Percentiles rank a stretch among this genome's conserved stretches.
Evolutionary conservation across 1,140 invertebrate species (phyloP).

Genomic region (Ruditapes philippinarum): DNA sequence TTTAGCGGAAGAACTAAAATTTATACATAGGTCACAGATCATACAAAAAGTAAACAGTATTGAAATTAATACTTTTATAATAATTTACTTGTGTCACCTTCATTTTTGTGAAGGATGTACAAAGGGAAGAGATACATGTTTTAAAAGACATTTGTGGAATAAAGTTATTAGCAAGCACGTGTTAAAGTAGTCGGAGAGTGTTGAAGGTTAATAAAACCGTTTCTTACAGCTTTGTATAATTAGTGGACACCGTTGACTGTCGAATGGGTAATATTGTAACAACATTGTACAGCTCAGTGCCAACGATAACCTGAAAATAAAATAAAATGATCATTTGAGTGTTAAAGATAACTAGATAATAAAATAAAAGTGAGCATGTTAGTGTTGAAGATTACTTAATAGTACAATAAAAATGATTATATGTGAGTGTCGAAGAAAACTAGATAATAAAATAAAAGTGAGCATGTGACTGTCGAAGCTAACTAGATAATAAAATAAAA

Average conservation of each 20-base stretch:
- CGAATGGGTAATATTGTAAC: constrained; percentile 98
- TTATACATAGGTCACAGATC: too few relatives aligned
- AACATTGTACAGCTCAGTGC: constrained; percentile 95
- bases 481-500: too few relatives aligned
- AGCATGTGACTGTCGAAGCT: background rate
- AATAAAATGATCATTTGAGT: background rate
- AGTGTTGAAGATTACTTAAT: background rate
- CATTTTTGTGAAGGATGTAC: too few relatives aligned
- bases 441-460: background rate
- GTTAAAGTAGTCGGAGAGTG: background rate
- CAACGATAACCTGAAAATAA: background rate
- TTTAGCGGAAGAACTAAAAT: too few relatives aligned
- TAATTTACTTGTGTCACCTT: too few relatives aligned
- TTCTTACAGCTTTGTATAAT: constrained; percentile 94
- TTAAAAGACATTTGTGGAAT: too few relatives aligned
- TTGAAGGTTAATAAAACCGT: too few relatives aligned
- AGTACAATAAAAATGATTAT: background rate
- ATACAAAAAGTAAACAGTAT: too few relatives aligned
- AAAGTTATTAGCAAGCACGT: background rate
- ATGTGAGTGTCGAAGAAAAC: background rate
- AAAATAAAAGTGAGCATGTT: background rate
- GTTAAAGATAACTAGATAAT: background rate
- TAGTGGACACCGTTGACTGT: constrained; percentile 95
- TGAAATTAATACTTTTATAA: too few relatives aligned
- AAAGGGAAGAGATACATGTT: background rate